phyloP scores from a whole-genome alignment of 2,113 vertebrate species.

The Mobula birostris region DNA sequence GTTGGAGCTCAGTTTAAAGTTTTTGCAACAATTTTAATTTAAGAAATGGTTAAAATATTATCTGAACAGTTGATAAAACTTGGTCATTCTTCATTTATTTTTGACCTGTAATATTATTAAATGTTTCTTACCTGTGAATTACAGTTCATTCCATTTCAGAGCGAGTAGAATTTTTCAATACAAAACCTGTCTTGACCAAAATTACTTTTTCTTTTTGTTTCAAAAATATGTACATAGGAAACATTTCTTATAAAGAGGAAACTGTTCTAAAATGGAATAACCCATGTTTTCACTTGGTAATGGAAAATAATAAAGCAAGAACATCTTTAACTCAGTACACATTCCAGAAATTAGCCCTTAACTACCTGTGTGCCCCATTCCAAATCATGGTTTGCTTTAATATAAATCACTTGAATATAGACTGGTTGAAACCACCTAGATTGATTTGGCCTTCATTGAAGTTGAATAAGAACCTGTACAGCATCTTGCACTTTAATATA shows the following conservation, averaged over 20 bases:
- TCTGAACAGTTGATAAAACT: background rate
- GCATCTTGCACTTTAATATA: conserved; percentile 66
- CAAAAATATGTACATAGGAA: conserved; percentile 37
- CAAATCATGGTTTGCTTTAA: conserved; percentile 31
- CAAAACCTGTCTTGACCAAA: conserved; percentile 32
- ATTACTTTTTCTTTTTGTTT: conserved; percentile 27
- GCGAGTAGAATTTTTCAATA: conserved; percentile 24
- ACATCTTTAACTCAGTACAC: background rate
- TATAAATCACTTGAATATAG: conserved; percentile 32
- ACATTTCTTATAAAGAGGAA: conserved; percentile 15
- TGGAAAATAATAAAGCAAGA: conserved; percentile 1
- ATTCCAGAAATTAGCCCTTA: conserved; percentile 37
- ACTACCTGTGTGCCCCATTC: conserved; percentile 19
- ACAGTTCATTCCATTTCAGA: conserved; percentile 30
- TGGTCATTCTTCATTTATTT: background rate
- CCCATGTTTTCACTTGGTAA: background rate
- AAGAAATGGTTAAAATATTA: background rate
- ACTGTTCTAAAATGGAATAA: conserved; percentile 32
- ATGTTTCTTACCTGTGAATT: background rate
- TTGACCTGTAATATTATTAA: background rate
- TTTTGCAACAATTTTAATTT: conserved; percentile 20
- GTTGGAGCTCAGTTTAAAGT: conserved; percentile 8
- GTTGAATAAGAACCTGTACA: conserved; percentile 36
- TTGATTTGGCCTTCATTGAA: conserved; percentile 39
- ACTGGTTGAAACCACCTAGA: conserved; percentile 34